Conservation (phyloP, 2,113 vertebrate species). For the Pachypanchax playfairii region DNA sequence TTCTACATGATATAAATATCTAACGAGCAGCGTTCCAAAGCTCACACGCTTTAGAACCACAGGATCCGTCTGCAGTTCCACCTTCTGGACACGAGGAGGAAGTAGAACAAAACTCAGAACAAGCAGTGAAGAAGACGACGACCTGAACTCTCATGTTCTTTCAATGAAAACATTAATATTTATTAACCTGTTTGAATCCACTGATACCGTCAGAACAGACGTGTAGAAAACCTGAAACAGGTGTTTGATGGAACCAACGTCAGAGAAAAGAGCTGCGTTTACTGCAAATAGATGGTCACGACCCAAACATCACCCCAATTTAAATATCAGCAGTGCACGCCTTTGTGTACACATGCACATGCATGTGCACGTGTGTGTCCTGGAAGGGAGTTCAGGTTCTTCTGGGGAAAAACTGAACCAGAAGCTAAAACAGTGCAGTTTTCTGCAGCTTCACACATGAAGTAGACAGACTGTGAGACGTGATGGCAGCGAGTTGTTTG, state of each 20-base stretch:
- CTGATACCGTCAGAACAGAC: neutral
- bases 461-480: too few relatives aligned
- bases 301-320: slow-evolving; percentile 35
- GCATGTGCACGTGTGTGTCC: slow-evolving; percentile 7
- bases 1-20: too few relatives aligned
- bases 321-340: slow-evolving; percentile 30
- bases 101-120: slow-evolving; percentile 36
- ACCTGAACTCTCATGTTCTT: too few relatives aligned
- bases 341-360: slow-evolving; percentile 19
- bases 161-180: too few relatives aligned
- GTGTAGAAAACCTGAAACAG: neutral
- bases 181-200: neutral
- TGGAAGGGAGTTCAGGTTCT: neutral
- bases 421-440: too few relatives aligned
- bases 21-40: too few relatives aligned
- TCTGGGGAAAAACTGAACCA: slow-evolving; percentile 57
- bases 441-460: slow-evolving; percentile 22
- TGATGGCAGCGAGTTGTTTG: slow-evolving; percentile 3
- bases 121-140: too few relatives aligned
- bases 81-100: slow-evolving; percentile 45
- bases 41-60: too few relatives aligned
- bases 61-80: neutral
- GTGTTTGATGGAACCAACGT: neutral
- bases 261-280: neutral
- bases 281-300: slow-evolving; percentile 7